phyloP scores from a whole-genome alignment of 2,113 vertebrate species.

The Oncorhynchus kisutch region DNA sequence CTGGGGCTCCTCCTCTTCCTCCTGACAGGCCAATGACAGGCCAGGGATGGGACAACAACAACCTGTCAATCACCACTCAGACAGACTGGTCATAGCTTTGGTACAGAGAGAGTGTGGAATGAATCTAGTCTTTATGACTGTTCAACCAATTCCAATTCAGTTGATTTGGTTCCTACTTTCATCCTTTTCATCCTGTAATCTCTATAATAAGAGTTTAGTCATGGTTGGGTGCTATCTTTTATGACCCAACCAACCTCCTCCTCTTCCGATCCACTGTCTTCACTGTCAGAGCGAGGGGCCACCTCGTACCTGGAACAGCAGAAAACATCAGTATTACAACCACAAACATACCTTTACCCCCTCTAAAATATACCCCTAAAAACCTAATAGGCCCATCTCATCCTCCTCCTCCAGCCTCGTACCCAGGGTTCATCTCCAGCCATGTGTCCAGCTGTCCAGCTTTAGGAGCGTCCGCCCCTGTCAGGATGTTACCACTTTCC shows the following conservation, averaged over 20 bases:
- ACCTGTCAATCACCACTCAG: conserved; percentile 1
- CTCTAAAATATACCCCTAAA: too few species aligned
- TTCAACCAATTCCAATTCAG: too few species aligned
- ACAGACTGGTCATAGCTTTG: too few species aligned
- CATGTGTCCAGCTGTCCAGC: conserved; percentile 93
- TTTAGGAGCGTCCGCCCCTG: conserved; percentile 89
- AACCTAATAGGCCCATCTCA: background rate
- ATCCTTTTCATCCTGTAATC: too few species aligned
- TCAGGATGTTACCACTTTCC: conserved; percentile 94
- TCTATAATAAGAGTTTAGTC: too few species aligned
- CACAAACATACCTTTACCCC: background rate
- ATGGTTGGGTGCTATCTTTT: too few species aligned
- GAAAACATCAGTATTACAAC: background rate
- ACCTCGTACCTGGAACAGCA: conserved; percentile 83
- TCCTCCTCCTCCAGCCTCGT: conserved; percentile 32
- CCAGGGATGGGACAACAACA: background rate
- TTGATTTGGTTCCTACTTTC: too few species aligned
- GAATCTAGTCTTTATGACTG: too few species aligned
- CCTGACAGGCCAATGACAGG: conserved; percentile 64
- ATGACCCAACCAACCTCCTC: conserved; percentile 77
- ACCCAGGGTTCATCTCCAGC: conserved; percentile 98
- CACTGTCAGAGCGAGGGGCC: conserved; percentile 92
- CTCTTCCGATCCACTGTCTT: conserved; percentile 88
- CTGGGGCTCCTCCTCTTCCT: conserved; percentile 87
- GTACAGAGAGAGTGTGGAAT: too few species aligned